These are phyloP conservation scores for Gephyroberyx darwinii DNA, from an alignment of 2,797 vertebrate genomes.

Conservation along the genomic window DNA sequence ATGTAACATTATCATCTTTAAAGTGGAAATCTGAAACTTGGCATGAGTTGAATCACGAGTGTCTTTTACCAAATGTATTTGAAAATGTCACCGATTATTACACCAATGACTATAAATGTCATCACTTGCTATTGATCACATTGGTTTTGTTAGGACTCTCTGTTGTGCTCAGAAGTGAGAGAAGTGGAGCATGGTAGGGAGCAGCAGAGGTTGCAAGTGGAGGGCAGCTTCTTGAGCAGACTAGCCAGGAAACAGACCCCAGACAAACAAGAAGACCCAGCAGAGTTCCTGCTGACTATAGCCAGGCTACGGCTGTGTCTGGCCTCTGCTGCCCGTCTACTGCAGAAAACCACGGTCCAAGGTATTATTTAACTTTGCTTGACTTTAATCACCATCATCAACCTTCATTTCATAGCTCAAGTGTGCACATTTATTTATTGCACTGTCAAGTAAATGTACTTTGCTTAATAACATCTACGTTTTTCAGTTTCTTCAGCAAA, in stretches of 20 bases:
- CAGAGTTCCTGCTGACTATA: constrained; percentile 76
- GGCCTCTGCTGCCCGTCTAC: constrained; percentile 63
- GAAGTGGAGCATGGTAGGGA: constrained; percentile 19
- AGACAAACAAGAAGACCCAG: constrained; percentile 60
- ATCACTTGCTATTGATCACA: neutral
- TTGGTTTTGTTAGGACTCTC: constrained; percentile 66
- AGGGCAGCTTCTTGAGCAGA: constrained; percentile 72
- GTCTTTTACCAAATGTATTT: too few species aligned
- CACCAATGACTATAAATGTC: too few species aligned
- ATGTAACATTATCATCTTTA: neutral
- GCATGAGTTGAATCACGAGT: too few species aligned
- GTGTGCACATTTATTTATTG: too few species aligned
- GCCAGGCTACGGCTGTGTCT: constrained; percentile 74
- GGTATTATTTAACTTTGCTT: constrained; percentile 32
- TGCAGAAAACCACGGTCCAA: constrained; percentile 30
- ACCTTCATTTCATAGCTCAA: too few species aligned
- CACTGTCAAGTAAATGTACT: neutral
- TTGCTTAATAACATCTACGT: neutral
- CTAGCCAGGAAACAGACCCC: constrained; percentile 69
- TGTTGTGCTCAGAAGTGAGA: constrained; percentile 56
- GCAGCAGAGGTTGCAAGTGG: constrained; percentile 34
- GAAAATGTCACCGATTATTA: too few species aligned
- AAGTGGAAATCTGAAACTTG: neutral
- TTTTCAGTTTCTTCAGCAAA: neutral
- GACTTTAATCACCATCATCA: neutral